phyloP scores from a whole-genome alignment of 1,140 invertebrate genomes.

The Ectropis grisescens region DNA sequence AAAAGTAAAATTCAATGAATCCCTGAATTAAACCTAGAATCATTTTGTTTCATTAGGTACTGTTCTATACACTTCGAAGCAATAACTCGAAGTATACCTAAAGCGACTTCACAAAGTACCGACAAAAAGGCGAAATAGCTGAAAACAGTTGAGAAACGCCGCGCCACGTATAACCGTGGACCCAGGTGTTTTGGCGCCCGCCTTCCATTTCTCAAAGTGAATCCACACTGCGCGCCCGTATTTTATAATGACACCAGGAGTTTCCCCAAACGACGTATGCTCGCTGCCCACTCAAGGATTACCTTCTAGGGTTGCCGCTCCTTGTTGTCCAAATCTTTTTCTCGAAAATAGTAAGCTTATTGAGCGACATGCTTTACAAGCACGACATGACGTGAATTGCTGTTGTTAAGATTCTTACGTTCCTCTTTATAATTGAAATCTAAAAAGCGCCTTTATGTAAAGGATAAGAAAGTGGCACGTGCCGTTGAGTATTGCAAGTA shows the following conservation, averaged over 20 bases:
- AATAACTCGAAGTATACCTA: conserved; percentile 27
- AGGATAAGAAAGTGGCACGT: too few species aligned
- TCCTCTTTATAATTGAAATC: too few species aligned
- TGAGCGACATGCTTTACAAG: too few species aligned
- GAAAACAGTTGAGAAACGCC: conserved; percentile 7
- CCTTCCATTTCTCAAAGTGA: conserved; percentile 57
- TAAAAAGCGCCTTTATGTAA: too few species aligned
- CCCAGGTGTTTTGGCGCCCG: conserved; percentile 40
- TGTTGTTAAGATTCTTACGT: too few species aligned
- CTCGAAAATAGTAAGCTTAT: conserved; percentile 6
- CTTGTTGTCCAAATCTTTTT: conserved; percentile 18
- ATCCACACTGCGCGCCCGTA: conserved; percentile 45
- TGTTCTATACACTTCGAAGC: conserved; percentile 15
- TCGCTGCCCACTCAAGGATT: conserved; percentile 48
- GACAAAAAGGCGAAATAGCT: conserved; percentile 26
- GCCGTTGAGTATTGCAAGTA: background rate
- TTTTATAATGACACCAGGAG: conserved; percentile 57
- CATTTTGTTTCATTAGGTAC: too few species aligned
- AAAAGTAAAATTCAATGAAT: too few species aligned
- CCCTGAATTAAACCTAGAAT: too few species aligned
- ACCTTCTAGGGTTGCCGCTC: conserved; percentile 27
- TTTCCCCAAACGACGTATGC: conserved; percentile 47
- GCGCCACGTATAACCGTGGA: conserved; percentile 7
- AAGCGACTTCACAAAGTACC: conserved; percentile 23
- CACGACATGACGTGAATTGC: too few species aligned